Percentiles rank a stretch among this genome's conserved stretches.
Evolutionary conservation across 2,113 vertebrate species (phyloP).

Genomic region (Otis tarda): DNA sequence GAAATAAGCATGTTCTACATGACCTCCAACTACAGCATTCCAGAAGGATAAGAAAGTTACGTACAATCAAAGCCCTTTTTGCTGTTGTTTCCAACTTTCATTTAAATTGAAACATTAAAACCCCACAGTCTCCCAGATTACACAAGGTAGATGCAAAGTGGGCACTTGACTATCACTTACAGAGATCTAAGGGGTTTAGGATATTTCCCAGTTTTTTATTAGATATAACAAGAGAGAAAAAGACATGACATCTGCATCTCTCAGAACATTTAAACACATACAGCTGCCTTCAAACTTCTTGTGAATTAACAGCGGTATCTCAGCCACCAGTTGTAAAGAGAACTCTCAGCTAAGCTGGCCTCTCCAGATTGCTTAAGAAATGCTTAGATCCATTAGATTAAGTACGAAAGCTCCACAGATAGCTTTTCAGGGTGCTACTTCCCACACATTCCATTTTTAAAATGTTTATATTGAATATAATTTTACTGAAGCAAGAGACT

Average conservation of each 20-base stretch:
- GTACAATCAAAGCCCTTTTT: background rate
- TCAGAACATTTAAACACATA: background rate
- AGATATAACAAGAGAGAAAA: background rate
- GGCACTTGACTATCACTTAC: background rate
- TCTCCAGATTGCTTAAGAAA: constrained; percentile 14
- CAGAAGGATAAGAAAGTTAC: background rate
- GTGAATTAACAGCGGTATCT: background rate
- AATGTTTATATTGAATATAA: background rate
- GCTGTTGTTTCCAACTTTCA: background rate
- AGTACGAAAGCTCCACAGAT: background rate
- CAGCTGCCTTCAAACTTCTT: background rate
- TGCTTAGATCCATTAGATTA: background rate
- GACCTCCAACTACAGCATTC: background rate
- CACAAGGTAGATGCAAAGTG: fast-evolving
- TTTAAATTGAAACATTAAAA: background rate
- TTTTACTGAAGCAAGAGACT: background rate
- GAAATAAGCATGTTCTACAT: background rate
- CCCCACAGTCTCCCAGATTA: background rate
- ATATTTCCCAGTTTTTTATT: background rate
- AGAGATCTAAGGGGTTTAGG: background rate
- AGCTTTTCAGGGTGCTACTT: background rate
- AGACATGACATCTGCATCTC: background rate
- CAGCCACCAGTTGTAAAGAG: background rate
- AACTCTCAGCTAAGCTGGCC: background rate
- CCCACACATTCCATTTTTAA: constrained; percentile 6